Conservation (phyloP, 2,797 vertebrate genomes). For the Lagocephalus sceleratus region DNA sequence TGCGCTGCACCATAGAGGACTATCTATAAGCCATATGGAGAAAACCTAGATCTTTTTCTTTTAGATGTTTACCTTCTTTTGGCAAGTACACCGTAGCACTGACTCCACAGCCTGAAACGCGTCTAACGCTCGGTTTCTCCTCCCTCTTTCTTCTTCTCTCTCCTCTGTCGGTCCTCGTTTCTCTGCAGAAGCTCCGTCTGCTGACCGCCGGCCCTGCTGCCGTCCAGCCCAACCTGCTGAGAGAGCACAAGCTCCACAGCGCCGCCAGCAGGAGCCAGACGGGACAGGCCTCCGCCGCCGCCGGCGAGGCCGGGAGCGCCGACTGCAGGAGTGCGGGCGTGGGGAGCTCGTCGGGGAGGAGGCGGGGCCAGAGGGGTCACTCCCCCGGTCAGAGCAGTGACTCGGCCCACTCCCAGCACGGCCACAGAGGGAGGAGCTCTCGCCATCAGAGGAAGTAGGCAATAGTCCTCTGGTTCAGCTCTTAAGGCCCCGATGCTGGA, state of each 20-base stretch:
- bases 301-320: conserved; percentile 69
- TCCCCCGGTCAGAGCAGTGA: conserved; percentile 88
- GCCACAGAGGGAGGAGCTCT: conserved; percentile 75
- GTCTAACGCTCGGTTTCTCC: conserved; percentile 76
- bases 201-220: conserved; percentile 74
- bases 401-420: conserved; percentile 76
- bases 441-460: conserved; percentile 86
- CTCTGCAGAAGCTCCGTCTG: conserved; percentile 82
- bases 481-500: not conserved
- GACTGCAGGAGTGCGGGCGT: conserved; percentile 61
- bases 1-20: conserved; percentile 98
- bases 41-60: conserved; percentile 80
- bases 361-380: conserved; percentile 74
- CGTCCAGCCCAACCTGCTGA: conserved; percentile 72
- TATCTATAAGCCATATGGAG: conserved; percentile 83
- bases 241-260: conserved; percentile 70
- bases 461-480: not conserved
- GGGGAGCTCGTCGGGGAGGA: conserved; percentile 72
- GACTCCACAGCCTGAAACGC: conserved; percentile 49
- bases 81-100: conserved; percentile 77
- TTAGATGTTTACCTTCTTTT: conserved; percentile 81
- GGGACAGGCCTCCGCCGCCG: conserved; percentile 55
- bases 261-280: conserved; percentile 75
- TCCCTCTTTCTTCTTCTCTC: conserved; percentile 62
- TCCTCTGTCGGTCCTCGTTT: conserved; percentile 71